Percentiles rank a stretch among this genome's conserved stretches.
Evolutionary conservation across 2,113 vertebrate genomes (phyloP).

Genomic region (Aphelocoma coerulescens): DNA sequence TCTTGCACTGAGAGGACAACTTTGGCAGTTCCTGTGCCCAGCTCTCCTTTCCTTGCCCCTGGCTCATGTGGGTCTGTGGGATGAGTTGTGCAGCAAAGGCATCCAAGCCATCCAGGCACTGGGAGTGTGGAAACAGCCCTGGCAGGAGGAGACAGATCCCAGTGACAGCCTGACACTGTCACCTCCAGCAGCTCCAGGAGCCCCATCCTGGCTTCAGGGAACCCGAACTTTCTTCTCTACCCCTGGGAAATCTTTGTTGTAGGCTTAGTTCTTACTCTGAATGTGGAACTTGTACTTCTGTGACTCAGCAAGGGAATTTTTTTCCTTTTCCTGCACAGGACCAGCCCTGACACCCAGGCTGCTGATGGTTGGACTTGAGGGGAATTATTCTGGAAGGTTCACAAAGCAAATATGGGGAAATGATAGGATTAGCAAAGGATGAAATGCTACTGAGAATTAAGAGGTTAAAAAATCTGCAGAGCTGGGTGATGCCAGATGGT

Average conservation of each 20-base stretch:
- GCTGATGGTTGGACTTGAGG: background rate
- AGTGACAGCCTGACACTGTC: background rate
- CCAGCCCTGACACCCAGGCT: background rate
- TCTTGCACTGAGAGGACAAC: background rate
- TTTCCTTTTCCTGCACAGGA: background rate
- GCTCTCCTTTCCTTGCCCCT: background rate
- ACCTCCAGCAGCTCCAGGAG: background rate
- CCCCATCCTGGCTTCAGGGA: background rate
- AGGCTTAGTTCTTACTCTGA: background rate
- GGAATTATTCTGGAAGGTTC: background rate
- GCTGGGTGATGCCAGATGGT: background rate
- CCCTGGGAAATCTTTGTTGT: background rate
- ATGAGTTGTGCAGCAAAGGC: background rate
- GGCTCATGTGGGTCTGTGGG: background rate
- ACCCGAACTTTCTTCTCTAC: background rate
- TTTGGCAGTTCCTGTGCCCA: background rate
- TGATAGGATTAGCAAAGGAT: background rate
- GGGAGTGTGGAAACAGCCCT: background rate
- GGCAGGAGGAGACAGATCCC: background rate
- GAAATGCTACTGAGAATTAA: background rate
- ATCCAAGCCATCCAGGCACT: background rate
- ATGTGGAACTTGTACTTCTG: background rate
- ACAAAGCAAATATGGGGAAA: background rate
- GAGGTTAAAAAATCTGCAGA: slow-evolving; percentile 9
- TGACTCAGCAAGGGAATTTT: background rate